Evolutionary conservation across 2,797 vertebrate species (phyloP).

Genomic region (Halcyon leucocephala): DNA sequence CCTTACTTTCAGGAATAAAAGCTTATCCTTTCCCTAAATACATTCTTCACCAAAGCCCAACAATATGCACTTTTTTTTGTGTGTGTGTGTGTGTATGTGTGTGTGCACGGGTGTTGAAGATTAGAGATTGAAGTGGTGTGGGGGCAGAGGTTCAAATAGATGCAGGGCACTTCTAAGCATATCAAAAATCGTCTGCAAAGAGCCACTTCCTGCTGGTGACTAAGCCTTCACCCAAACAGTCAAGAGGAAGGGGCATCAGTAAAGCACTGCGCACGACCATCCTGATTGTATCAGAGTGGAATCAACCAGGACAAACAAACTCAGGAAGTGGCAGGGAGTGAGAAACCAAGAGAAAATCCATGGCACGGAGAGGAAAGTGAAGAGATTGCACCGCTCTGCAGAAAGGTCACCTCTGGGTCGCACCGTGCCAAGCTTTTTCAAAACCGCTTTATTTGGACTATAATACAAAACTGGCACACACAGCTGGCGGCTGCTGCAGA

Average conservation of each 20-base stretch:
- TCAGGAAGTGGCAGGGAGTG: constrained; percentile 82
- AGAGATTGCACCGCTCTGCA: constrained; percentile 71
- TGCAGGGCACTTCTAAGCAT: constrained; percentile 44
- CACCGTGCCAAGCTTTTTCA: constrained; percentile 68
- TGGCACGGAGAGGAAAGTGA: constrained; percentile 75
- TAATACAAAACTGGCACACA: constrained; percentile 81
- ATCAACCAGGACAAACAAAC: constrained; percentile 83
- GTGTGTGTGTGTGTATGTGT: not conserved
- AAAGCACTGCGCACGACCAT: constrained; percentile 69
- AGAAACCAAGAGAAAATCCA: constrained; percentile 71
- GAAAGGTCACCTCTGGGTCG: constrained; percentile 73
- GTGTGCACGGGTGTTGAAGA: not conserved
- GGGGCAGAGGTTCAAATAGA: constrained; percentile 11
- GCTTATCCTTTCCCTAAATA: constrained; percentile 23
- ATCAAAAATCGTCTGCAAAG: constrained; percentile 56
- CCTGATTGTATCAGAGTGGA: constrained; percentile 73
- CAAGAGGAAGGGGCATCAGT: constrained; percentile 69
- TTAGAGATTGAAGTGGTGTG: constrained; percentile 1
- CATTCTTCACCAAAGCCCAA: constrained; percentile 58
- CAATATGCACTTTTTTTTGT: not conserved
- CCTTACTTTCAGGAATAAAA: constrained; percentile 68
- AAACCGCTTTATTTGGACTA: constrained; percentile 72
- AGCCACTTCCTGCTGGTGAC: constrained; percentile 76
- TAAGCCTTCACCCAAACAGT: constrained; percentile 55
- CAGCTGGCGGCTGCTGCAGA: constrained; percentile 70